Percentiles rank a stretch among this genome's conserved stretches.
Evolutionary conservation across 2,888 invertebrate genomes (phyloP).

Genomic region (Drosophila fungiperda): DNA sequence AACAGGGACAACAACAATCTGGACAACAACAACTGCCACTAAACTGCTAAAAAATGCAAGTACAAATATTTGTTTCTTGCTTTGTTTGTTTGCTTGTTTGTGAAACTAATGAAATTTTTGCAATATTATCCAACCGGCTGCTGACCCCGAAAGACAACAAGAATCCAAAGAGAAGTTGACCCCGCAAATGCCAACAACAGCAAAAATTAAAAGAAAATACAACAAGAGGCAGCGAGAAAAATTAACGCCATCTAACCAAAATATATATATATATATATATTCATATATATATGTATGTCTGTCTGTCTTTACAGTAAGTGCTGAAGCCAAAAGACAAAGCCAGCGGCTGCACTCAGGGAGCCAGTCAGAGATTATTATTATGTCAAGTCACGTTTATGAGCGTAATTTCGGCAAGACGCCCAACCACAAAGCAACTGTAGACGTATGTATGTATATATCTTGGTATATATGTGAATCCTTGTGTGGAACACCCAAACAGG

Average conservation of each 20-base stretch:
- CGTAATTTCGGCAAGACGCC: constrained; percentile 78
- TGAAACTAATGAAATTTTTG: constrained; percentile 79
- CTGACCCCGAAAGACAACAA: constrained; percentile 64
- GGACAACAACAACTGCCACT: constrained; percentile 55
- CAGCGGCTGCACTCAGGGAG: constrained; percentile 58
- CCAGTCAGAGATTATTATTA: constrained; percentile 83
- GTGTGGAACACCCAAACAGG: background rate
- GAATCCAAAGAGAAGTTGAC: constrained; percentile 46
- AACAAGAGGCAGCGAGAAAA: constrained; percentile 57
- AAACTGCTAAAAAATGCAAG: constrained; percentile 79
- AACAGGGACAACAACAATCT: constrained; percentile 25
- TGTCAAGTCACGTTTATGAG: constrained; percentile 85
- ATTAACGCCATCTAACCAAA: constrained; percentile 64
- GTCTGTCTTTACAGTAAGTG: constrained; percentile 11
- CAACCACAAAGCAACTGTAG: constrained; percentile 40
- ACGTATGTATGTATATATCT: constrained; percentile 2
- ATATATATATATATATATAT: constrained; percentile 12
- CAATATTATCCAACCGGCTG: constrained; percentile 73
- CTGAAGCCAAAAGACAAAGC: constrained; percentile 56
- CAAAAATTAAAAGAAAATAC: constrained; percentile 58
- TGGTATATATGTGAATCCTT: constrained; percentile 1
- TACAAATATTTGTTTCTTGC: constrained; percentile 77
- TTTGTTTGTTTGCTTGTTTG: constrained; percentile 79
- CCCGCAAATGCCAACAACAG: constrained; percentile 44
- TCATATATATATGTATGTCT: background rate